Conservation (phyloP, 2,113 vertebrate genomes). For the Scomber japonicus region DNA sequence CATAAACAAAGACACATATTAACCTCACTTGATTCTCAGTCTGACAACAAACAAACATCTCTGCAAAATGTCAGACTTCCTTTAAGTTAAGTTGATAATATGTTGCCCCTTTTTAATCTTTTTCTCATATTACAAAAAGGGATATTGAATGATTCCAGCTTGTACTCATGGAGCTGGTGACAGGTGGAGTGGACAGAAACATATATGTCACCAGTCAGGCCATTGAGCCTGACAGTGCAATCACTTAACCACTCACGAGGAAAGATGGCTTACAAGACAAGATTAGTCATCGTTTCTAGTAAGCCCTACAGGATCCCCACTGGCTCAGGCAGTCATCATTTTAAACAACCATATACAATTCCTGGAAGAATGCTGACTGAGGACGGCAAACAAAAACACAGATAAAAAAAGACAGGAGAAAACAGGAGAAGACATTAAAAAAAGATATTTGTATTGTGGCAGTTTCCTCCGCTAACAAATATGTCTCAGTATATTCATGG, state of each 20-base stretch:
- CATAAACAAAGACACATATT: not conserved
- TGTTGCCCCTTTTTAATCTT: too few relatives aligned
- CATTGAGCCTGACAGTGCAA: not conserved
- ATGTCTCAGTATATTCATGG: not conserved
- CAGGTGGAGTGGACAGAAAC: too few relatives aligned
- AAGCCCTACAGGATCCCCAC: not conserved
- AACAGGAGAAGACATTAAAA: slow-evolving; percentile 1
- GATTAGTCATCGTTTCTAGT: slow-evolving; percentile 8
- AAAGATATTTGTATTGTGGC: not conserved
- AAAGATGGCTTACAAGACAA: not conserved
- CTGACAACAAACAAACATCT: slow-evolving; percentile 14
- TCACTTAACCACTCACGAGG: not conserved
- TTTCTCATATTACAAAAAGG: too few relatives aligned
- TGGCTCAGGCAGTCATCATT: not conserved
- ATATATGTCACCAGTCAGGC: not conserved
- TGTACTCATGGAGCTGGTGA: too few relatives aligned
- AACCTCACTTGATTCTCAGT: not conserved
- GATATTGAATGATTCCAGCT: too few relatives aligned
- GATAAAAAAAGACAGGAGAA: not conserved
- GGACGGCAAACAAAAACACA: slow-evolving; percentile 17
- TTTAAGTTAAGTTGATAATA: too few relatives aligned
- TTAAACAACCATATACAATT: slow-evolving; percentile 24
- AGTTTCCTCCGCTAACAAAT: not conserved
- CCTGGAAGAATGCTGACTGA: slow-evolving; percentile 1
- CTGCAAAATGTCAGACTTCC: not conserved